Evolutionary conservation across 2,797 vertebrate genomes (phyloP).

Genomic region (Furcifer pardalis): DNA sequence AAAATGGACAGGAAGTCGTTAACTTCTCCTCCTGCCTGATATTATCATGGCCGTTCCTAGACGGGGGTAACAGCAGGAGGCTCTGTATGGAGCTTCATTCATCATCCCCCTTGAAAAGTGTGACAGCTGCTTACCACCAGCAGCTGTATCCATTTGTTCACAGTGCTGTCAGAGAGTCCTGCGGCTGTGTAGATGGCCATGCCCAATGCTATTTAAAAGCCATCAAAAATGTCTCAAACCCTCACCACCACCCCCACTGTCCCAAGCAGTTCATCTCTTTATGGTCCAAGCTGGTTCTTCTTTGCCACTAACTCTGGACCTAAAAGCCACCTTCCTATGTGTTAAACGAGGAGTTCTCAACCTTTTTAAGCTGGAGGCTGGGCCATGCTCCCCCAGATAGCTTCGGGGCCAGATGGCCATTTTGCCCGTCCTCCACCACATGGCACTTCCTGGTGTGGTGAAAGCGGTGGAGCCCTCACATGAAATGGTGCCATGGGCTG

Average conservation of each 20-base stretch:
- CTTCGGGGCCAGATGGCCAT: too few species aligned
- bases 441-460: too few species aligned
- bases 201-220: slow-evolving; percentile 8
- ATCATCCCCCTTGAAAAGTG: slow-evolving; percentile 43
- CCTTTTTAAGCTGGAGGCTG: too few species aligned
- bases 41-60: not conserved
- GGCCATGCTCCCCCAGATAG: too few species aligned
- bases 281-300: not conserved
- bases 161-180: not conserved
- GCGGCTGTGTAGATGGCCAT: slow-evolving; percentile 23
- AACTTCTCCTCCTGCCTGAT: accelerated
- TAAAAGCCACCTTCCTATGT: not conserved
- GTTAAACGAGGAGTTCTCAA: too few species aligned
- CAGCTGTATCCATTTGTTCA: slow-evolving; percentile 53
- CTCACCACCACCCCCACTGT: too few species aligned
- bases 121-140: slow-evolving; percentile 47
- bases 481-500: too few species aligned
- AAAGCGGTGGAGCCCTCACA: too few species aligned
- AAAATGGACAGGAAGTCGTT: not conserved
- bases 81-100: not conserved
- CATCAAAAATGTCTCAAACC: not conserved
- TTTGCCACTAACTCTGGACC: not conserved
- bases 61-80: slow-evolving; percentile 56
- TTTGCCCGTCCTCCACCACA: too few species aligned
- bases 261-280: too few species aligned